Conservation (phyloP, 2,888 invertebrate genomes). For the Globia sparganii region DNA sequence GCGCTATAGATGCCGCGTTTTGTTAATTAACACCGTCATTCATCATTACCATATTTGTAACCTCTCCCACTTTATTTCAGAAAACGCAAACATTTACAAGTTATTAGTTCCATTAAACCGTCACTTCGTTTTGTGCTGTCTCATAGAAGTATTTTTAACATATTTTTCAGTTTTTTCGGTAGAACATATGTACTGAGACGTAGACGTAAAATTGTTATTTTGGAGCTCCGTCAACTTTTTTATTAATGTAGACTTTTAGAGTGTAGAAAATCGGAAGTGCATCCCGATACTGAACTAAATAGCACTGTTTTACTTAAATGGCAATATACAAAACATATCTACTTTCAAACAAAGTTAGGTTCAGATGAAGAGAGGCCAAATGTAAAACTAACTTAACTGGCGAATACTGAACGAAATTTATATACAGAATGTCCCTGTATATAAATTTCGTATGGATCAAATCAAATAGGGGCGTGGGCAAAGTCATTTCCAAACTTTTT, state of each 20-base stretch:
- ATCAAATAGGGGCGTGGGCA: too few species aligned
- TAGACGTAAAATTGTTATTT: not conserved
- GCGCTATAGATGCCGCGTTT: not conserved
- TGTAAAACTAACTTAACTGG: not conserved
- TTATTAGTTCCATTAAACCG: not conserved
- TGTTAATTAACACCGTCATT: constrained; percentile 6
- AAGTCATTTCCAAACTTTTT: too few species aligned
- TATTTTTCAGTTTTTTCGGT: not conserved
- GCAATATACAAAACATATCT: not conserved
- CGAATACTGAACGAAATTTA: not conserved
- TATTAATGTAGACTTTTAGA: not conserved
- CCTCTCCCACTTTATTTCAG: not conserved
- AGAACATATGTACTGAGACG: not conserved
- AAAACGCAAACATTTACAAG: not conserved
- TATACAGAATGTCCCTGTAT: too few species aligned
- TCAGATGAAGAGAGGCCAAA: not conserved
- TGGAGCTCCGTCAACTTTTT: not conserved
- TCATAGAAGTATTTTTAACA: not conserved
- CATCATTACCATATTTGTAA: not conserved
- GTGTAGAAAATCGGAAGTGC: too few species aligned
- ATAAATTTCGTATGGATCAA: too few species aligned
- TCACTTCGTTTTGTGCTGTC: not conserved
- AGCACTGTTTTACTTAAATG: not conserved
- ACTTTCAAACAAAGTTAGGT: too few species aligned
- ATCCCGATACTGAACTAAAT: too few species aligned